Conservation (phyloP, 2,888 invertebrate species). For the Phyllotreta cruciferae region DNA sequence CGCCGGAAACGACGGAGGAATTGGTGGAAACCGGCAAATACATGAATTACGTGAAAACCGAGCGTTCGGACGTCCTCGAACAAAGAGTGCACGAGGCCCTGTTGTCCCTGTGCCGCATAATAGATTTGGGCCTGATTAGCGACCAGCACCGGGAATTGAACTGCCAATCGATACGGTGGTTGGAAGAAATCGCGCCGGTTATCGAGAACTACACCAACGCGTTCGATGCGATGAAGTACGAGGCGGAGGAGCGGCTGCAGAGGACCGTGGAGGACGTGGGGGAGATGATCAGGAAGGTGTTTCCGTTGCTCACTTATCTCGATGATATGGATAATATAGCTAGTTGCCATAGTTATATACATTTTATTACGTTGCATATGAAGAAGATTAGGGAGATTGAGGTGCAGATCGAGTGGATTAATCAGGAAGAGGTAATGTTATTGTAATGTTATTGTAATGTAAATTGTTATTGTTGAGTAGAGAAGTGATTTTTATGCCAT, state of each 20-base stretch:
- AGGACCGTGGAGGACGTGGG: constrained; percentile 74
- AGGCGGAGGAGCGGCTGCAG: constrained; percentile 81
- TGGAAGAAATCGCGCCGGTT: constrained; percentile 77
- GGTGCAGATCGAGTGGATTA: constrained; percentile 82
- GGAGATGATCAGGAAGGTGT: constrained; percentile 73
- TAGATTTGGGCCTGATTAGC: constrained; percentile 77
- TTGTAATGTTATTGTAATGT: constrained; percentile 2
- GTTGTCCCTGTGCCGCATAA: constrained; percentile 70
- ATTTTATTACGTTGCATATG: constrained; percentile 75
- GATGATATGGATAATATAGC: constrained; percentile 83
- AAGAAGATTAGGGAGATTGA: constrained; percentile 78
- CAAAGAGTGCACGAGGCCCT: constrained; percentile 72
- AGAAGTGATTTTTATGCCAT: neutral
- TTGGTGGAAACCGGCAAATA: constrained; percentile 73
- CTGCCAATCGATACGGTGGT: constrained; percentile 81
- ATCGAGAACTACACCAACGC: constrained; percentile 78
- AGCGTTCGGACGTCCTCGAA: constrained; percentile 71
- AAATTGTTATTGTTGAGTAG: neutral
- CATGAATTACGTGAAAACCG: constrained; percentile 75
- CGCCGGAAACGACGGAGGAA: constrained; percentile 80
- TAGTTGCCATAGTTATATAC: constrained; percentile 77
- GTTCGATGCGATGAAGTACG: constrained; percentile 80
- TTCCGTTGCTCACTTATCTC: constrained; percentile 77
- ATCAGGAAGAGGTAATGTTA: constrained; percentile 74
- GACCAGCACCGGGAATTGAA: constrained; percentile 79